phyloP scores from a whole-genome alignment of 2,797 vertebrate species.

The Amblyopsis hoosieri region DNA sequence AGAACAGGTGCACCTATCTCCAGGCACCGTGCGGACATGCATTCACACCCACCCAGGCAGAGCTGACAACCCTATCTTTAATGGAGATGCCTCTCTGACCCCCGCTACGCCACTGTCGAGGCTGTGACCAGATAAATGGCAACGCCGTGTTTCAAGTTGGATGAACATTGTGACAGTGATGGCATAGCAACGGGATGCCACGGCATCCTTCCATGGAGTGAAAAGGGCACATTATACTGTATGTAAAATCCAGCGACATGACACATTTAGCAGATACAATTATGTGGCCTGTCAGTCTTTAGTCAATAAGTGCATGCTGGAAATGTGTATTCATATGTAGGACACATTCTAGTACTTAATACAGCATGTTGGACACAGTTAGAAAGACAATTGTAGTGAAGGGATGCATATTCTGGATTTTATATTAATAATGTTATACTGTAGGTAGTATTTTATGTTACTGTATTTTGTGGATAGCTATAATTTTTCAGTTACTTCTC shows the following conservation, averaged over 20 bases:
- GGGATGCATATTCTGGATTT: too few relatives aligned
- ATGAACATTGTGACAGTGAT: slow-evolving; percentile 26
- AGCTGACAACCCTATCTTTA: not conserved
- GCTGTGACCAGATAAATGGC: slow-evolving; percentile 26
- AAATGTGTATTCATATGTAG: slow-evolving; percentile 1
- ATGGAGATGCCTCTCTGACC: too few relatives aligned
- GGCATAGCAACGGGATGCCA: slow-evolving; percentile 1
- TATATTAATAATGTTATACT: too few relatives aligned
- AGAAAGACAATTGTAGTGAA: too few relatives aligned
- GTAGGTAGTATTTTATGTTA: too few relatives aligned
- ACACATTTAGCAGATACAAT: slow-evolving; percentile 43
- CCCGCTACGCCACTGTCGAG: too few relatives aligned
- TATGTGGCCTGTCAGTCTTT: slow-evolving; percentile 26
- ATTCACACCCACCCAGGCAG: slow-evolving; percentile 10
- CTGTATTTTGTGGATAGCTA: too few relatives aligned
- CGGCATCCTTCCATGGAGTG: slow-evolving; percentile 33
- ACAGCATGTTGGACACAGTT: too few relatives aligned
- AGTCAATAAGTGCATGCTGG: slow-evolving; percentile 11
- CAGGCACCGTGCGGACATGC: slow-evolving; percentile 11
- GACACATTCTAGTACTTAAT: too few relatives aligned
- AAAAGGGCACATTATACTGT: slow-evolving; percentile 21
- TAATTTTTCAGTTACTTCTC: too few relatives aligned
- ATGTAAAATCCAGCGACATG: slow-evolving; percentile 33
- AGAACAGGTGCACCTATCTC: slow-evolving; percentile 14
- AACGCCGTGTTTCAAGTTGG: slow-evolving; percentile 17